These are phyloP conservation scores for Sebastolobus altivelis DNA, from an alignment of 2,797 vertebrate genomes.

Conservation along the genomic window DNA sequence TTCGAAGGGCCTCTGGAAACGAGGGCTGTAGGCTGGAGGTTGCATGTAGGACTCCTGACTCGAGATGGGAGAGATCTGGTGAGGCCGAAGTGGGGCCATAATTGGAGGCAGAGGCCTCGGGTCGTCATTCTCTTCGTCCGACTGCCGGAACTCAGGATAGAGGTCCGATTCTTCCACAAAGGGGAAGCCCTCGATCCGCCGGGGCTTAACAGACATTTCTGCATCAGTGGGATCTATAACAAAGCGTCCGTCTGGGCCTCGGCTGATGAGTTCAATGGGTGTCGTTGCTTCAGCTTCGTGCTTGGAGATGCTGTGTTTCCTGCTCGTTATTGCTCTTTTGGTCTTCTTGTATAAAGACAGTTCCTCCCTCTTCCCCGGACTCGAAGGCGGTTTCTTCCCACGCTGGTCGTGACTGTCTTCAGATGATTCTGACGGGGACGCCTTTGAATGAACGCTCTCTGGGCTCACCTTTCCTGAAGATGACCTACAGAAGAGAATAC, in stretches of 20 bases:
- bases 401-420: constrained; percentile 92
- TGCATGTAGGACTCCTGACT: constrained; percentile 98
- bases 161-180: constrained; percentile 98
- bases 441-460: constrained; percentile 90
- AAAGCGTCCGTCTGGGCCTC: constrained; percentile 95
- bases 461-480: constrained; percentile 98
- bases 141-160: constrained; percentile 98
- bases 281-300: constrained; percentile 88
- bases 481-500: constrained; percentile 83
- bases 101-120: constrained; percentile 91
- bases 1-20: constrained; percentile 94
- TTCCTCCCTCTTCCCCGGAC: constrained; percentile 93
- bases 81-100: constrained; percentile 93
- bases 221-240: constrained; percentile 88
- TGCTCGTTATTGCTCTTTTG: constrained; percentile 98
- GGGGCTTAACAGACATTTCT: constrained; percentile 90
- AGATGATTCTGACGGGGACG: constrained; percentile 94
- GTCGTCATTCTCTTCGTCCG: constrained; percentile 98
- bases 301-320: constrained; percentile 95
- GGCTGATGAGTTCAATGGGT: constrained; percentile 93
- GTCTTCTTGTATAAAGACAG: constrained; percentile 98
- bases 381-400: constrained; percentile 90
- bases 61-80: constrained; percentile 96
- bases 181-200: constrained; percentile 97
- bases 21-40: constrained; percentile 98